Conservation (phyloP, 2,113 vertebrate genomes). For the Xenopus laevis region DNA sequence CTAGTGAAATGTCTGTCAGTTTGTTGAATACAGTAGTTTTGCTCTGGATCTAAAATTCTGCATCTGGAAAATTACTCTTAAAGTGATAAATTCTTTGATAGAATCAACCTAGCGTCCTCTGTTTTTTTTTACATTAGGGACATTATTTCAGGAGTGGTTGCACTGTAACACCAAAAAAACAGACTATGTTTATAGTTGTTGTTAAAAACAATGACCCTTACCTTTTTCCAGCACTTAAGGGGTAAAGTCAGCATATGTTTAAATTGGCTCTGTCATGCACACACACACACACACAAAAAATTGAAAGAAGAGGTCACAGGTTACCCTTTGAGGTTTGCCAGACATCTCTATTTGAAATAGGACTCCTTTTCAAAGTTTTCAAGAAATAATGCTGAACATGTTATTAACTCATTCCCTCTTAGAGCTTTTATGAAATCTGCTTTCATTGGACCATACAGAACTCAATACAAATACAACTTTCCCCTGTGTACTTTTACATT, state of each 20-base stretch:
- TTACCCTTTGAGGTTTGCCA: conserved; percentile 43
- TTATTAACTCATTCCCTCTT: conserved; percentile 26
- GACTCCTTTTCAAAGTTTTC: conserved; percentile 12
- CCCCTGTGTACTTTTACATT: too few species aligned
- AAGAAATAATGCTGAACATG: conserved; percentile 23
- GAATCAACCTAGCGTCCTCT: too few species aligned
- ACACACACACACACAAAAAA: conserved; percentile 16
- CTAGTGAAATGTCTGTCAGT: conserved; percentile 3
- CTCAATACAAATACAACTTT: too few species aligned
- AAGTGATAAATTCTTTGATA: background rate
- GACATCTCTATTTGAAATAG: conserved; percentile 42
- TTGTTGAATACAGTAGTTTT: conserved; percentile 2
- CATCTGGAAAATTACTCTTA: conserved; percentile 3
- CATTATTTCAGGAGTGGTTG: too few species aligned
- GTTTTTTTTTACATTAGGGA: too few species aligned
- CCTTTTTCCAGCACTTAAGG: background rate
- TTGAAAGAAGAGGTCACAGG: conserved; percentile 39
- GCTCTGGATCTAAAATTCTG: background rate
- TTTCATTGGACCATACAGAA: background rate
- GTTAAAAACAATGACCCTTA: background rate
- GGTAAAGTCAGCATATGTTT: conserved; percentile 35
- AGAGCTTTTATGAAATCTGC: background rate
- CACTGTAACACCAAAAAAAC: background rate
- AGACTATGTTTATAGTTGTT: background rate
- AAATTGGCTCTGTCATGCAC: conserved; percentile 28